Evolutionary conservation across 1,140 invertebrate genomes (phyloP), one percentile per base, ranked within the genome.

Genomic region (Conopomorpha cramerella): DNA sequence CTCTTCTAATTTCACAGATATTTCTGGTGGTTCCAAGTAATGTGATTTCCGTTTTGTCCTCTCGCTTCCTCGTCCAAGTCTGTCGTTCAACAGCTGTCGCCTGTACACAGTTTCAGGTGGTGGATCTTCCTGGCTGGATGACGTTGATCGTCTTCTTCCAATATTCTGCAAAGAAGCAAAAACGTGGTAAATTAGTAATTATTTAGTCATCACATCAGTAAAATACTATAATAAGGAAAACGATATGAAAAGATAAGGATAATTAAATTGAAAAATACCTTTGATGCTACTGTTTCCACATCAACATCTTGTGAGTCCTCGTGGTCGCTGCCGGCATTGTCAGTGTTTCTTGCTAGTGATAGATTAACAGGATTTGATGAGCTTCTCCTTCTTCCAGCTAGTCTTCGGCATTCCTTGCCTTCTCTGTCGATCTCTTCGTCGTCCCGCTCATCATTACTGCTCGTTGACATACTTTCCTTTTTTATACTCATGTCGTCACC

Each of bases 311-410:
- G 70, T 28, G 67, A 73, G 45, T 79, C 62, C 45, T 77, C 72
- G 18, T 71, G 71, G 67, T 62, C 62, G 55, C 70, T 70, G 43
- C 60, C 65, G 16, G 61, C 63, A 41, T 74, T 63, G 42, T 71
- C 68, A 16, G 60, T 62, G 25, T 64, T 74, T 39, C 70, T 60
- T 28, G 64, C 59, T 29, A 74, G 30, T 13, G 66, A 72, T 37
- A 92, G 77, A 72, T 92, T 92, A 8, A 92, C 90, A 13, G 89
- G 89, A 66, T 90, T 83, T 43, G 59, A 76, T 35, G 57, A 80
- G 59, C 74, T 80, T 34, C 78, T 64, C 41, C 82, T 76, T 39
- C 80, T 65, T 23, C 74, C 74, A 31, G 81, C 73, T 23, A 82
- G 66, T 42, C 83, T 72, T 19, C 83, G 79, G 12, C 80, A 81